Conservation (phyloP, 2,888 invertebrate species). For the Lasioglossum pauxillum region DNA sequence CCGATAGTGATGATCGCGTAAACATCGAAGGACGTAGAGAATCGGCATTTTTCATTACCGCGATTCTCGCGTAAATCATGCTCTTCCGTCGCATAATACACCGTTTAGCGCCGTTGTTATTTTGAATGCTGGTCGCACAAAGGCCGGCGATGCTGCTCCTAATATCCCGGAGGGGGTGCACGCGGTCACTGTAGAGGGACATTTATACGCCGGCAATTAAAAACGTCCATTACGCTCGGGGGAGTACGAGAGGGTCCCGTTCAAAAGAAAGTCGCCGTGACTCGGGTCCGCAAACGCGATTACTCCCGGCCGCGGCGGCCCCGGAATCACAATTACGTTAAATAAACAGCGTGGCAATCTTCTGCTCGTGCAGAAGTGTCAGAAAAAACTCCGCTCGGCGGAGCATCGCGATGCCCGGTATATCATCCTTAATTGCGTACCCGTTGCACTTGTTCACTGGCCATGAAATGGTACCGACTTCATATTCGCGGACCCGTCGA, state of each 20-base stretch:
- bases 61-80: neutral
- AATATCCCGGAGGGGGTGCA: constrained; percentile 21
- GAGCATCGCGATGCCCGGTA: constrained; percentile 68
- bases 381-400: constrained; percentile 21
- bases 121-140: constrained; percentile 22
- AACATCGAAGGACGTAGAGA: neutral
- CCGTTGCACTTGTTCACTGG: constrained; percentile 31
- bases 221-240: constrained; percentile 37
- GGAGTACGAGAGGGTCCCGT: neutral
- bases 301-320: constrained; percentile 41
- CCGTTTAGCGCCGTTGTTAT: constrained; percentile 24
- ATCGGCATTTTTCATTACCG: neutral
- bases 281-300: constrained; percentile 31
- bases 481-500: constrained; percentile 5
- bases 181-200: constrained; percentile 10
- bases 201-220: constrained; percentile 50
- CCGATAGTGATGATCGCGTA: too few species aligned
- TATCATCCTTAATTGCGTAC: constrained; percentile 74
- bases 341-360: constrained; percentile 36
- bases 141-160: constrained; percentile 7
- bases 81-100: constrained; percentile 12
- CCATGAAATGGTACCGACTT: constrained; percentile 36
- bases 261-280: constrained; percentile 21
- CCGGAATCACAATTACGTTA: constrained; percentile 53
- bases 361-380: neutral